Base-by-base conservation (phyloP, 1,140 invertebrate genomes). In the Panulirus ornatus region DNA sequence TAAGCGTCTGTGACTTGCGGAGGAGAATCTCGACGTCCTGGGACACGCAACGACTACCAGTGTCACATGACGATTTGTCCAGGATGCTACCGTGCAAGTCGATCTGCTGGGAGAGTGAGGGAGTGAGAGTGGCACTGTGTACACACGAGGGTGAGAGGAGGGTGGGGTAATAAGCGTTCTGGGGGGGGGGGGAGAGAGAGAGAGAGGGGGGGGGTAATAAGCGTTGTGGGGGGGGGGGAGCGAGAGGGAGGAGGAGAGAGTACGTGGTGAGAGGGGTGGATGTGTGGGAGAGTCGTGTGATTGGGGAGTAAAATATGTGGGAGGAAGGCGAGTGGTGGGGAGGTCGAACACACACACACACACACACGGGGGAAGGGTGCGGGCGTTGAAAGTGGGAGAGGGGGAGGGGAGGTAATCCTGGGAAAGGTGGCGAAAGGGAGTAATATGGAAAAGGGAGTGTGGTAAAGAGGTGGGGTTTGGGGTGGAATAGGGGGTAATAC, bases 141-240 rank as follows among this genome's bases (percentile, higher is more conserved):
- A 79, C 44, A 70, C 63, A 84, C 88, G 36, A 71, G 70, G 73
- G 42, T 0, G 82, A 73, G 58, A 81, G 36, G 63, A 58, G 22
- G 63, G 58, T 16, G 30, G 54, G n/a, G 44, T 27, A 54, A 30
- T 27, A 75, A 30, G 71, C 9, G 16, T 27, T 22, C 22, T 3
- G 5, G 16, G 30, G 19, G 79, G 40, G 16, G 54, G 34, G 16
- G 3, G n/a, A 81, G 16, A n/a, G 3, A 47, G 0, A 9, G 14
- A 11, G 34, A n/a, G 27, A 82, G 40, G 73, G 76, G 91, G 91
- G 71, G 91, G 87, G 84, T 42, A 75, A 90, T 34, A 76, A 84
- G 82, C 85, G 51, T 85, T 81, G 89, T 92, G 85, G 83, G 89
- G 84, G 75, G 90, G 88, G 84, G 88, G 85, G 91, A 92, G 88